A percentile compares a stretch with the other conserved stretches of the same genome.
Conservation (phyloP, 2,888 invertebrate genomes). For the Agonopterix alstromeriana region DNA sequence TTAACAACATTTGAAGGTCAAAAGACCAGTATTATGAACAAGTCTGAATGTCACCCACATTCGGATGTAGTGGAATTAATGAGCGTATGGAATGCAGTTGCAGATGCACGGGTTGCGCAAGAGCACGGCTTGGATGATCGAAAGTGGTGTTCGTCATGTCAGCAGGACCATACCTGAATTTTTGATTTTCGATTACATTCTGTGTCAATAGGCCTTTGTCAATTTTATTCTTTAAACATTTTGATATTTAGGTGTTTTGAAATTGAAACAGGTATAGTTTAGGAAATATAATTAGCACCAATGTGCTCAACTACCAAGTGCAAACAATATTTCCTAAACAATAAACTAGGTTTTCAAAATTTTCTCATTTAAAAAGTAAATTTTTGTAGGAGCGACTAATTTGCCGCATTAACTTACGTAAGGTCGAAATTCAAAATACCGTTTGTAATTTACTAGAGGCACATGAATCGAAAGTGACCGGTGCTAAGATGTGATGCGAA, state of each 20-base stretch:
- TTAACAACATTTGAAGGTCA: background rate
- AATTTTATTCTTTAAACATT: too few species aligned
- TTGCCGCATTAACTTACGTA: too few species aligned
- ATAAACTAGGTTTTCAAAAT: too few species aligned
- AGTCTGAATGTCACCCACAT: background rate
- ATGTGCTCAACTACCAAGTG: too few species aligned
- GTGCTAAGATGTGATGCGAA: background rate
- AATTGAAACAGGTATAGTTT: too few species aligned
- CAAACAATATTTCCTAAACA: too few species aligned
- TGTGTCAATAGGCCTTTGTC: too few species aligned
- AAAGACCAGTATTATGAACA: background rate
- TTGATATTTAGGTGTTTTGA: too few species aligned
- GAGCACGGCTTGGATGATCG: conserved; percentile 31
- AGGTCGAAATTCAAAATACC: background rate
- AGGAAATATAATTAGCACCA: too few species aligned
- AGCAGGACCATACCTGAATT: background rate
- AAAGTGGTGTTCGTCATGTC: conserved; percentile 45
- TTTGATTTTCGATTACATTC: too few species aligned
- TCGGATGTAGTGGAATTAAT: background rate
- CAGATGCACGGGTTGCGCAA: conserved; percentile 40
- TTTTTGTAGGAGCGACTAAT: too few species aligned
- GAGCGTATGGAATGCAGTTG: conserved; percentile 4
- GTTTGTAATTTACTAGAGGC: conserved; percentile 5
- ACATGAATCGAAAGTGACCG: background rate
- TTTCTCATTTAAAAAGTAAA: too few species aligned